Evolutionary conservation across 1,140 invertebrate genomes (phyloP).

Genomic region (Stenopsyche tienmushanensis): DNA sequence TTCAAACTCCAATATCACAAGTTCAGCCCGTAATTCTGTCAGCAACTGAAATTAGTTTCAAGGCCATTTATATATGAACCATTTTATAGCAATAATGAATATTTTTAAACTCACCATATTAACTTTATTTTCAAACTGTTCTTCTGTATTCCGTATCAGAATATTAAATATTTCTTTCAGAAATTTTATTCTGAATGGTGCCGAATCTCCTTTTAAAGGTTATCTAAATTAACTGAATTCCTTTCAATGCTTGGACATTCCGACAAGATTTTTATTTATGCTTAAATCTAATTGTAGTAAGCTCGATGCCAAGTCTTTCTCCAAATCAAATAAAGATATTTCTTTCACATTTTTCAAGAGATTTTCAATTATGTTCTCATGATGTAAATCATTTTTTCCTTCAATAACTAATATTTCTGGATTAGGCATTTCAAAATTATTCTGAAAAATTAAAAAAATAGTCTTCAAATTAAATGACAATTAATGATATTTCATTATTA

Average conservation of each 20-base stretch:
- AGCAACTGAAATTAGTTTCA: no score
- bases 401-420: background rate
- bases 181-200: background rate
- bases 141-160: background rate
- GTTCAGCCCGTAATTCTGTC: no score
- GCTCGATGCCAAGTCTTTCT: background rate
- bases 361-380: background rate
- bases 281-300: background rate
- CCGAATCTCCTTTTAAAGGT: background rate
- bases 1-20: no score
- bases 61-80: no score
- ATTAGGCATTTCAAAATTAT: background rate
- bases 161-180: background rate
- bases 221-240: background rate
- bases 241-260: constrained; percentile 1
- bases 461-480: no score
- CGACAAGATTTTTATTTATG: background rate
- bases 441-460: background rate
- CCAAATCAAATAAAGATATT: background rate
- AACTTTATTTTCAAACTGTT: background rate
- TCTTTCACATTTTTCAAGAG: background rate
- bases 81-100: no score
- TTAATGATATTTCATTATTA: no score
- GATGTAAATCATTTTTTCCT: background rate
- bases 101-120: background rate